Percentiles rank a stretch among this genome's conserved stretches.
Conservation (phyloP, 2,888 invertebrate genomes). For the Himalopsyche kuldschensis region DNA sequence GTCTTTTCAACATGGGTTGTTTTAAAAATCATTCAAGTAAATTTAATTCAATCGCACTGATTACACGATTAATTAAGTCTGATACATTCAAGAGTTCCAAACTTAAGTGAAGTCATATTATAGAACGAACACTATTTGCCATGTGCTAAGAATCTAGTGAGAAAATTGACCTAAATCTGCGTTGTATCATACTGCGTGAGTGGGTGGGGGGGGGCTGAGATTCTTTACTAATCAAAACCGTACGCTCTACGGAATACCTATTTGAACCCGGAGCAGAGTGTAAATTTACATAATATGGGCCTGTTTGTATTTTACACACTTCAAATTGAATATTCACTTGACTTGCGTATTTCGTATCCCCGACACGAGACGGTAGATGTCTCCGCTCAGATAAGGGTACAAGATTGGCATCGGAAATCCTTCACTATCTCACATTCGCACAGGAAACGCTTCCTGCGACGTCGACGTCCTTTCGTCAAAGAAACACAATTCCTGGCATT, state of each 20-base stretch:
- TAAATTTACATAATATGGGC: neutral
- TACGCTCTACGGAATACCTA: neutral
- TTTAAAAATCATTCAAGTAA: too few species aligned
- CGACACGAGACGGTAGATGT: neutral
- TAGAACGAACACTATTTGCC: too few species aligned
- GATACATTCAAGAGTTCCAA: too few species aligned
- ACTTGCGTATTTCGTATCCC: neutral
- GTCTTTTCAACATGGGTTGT: too few species aligned
- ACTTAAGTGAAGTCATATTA: too few species aligned
- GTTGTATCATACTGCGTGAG: too few species aligned
- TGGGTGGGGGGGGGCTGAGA: neutral
- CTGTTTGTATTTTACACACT: neutral
- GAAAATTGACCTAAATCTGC: too few species aligned
- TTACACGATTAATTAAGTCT: too few species aligned
- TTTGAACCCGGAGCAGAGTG: neutral
- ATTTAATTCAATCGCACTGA: too few species aligned
- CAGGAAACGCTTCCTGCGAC: neutral
- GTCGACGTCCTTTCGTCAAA: neutral
- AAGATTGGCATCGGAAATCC: conserved; percentile 16
- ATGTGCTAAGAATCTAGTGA: too few species aligned
- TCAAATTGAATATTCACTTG: neutral
- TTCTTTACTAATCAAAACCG: neutral
- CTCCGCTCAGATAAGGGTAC: conserved; percentile 15
- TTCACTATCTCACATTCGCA: conserved; percentile 12
- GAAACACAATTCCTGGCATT: neutral